Percentiles rank a stretch among this genome's conserved stretches.
Evolutionary conservation across 2,113 vertebrate species (phyloP).

Genomic region (Climacteris rufus): DNA sequence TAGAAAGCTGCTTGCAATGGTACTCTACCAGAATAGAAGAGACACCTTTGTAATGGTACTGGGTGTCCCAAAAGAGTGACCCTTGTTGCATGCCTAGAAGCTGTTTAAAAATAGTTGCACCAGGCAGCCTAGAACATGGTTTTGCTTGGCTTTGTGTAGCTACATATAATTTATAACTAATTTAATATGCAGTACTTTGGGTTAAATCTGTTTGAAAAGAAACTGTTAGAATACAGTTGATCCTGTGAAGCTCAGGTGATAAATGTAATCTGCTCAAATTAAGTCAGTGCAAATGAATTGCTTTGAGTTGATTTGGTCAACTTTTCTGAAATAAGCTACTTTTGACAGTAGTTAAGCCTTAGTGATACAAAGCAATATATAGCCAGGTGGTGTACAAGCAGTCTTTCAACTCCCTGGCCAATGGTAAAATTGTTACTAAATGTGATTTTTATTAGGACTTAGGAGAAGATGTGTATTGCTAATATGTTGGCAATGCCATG

Average conservation of each 20-base stretch:
- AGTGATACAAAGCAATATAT: neutral
- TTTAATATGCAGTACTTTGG: neutral
- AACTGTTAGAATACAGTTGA: neutral
- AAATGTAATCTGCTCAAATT: neutral
- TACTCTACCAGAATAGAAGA: neutral
- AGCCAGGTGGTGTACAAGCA: neutral
- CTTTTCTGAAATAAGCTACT: neutral
- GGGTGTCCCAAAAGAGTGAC: neutral
- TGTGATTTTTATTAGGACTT: neutral
- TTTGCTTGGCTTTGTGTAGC: neutral
- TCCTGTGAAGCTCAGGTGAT: neutral
- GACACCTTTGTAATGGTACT: neutral
- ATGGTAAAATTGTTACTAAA: neutral
- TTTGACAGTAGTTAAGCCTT: neutral
- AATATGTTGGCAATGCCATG: neutral
- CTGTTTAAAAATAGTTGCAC: neutral
- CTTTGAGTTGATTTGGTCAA: neutral
- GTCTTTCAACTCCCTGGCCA: neutral
- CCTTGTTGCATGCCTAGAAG: neutral
- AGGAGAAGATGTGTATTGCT: neutral
- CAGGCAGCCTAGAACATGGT: neutral
- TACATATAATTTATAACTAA: neutral
- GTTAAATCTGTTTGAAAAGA: neutral
- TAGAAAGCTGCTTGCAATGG: neutral
- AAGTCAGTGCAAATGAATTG: neutral